Base-by-base conservation (phyloP, 2,797 vertebrate species). In the Cryptoblepharus egeriae region DNA sequence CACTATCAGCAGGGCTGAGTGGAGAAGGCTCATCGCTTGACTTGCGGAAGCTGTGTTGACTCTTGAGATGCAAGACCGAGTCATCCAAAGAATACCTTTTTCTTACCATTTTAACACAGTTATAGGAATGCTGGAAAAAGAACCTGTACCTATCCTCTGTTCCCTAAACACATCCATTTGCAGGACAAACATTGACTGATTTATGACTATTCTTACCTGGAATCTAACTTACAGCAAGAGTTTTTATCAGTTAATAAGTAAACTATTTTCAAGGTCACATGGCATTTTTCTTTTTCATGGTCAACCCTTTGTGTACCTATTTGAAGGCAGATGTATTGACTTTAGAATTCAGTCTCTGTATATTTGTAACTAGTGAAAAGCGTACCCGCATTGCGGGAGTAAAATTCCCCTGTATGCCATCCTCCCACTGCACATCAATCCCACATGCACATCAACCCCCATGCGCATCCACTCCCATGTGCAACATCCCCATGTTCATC, bases 191-290 rank as follows among this genome's bases (percentile, higher is more conserved):
- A 78, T 90, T 83, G 73, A n/a, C 79, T 81, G 24, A 16, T 78
- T 2, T 76, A 87, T 91, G 72, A 90, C 78, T 55, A 79, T 80
- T 79, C 77, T 85, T 92, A 68, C 45, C 80, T 60, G 78, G 84
- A 84, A 86, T 91, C 61, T 85, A 88, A 83, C 74, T 89, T 65
- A 77, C 39, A 81, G 63, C 81, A 68, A 80, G 80, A 75, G 68
- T 91, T 87, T 87, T 80, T 61, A 64, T 78, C 78, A 71, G 94
- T 96, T 96, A 96, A 97, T 96, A 87, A 95, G 90, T 96, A 95
- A 97, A 90, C 0, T 70, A 35, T 63, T 88, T 74, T 75, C 75
- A 70, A 87, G 73, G 49, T 92, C 89, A 92, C 45, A 87, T 88
- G 52, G 15, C 85, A 85, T 91, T 91, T 70, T 79, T 77, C 84